A percentile compares a stretch with the other conserved stretches of the same genome.
Conservation (phyloP, 2,797 vertebrate genomes). For the Bucorvus abyssinicus region DNA sequence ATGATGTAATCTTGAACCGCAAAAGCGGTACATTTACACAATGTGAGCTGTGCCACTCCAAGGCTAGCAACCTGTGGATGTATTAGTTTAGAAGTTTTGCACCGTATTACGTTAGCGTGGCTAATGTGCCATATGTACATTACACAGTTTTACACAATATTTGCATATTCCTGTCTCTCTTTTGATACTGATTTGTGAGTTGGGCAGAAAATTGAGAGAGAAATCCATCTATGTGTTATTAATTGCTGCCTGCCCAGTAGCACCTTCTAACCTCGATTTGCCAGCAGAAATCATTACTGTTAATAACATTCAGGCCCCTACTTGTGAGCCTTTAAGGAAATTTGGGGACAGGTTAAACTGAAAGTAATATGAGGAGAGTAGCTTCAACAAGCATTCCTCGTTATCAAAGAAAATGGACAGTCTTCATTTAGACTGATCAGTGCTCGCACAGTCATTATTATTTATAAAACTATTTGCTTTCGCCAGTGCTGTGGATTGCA, state of each 20-base stretch:
- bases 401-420: not conserved
- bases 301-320: slow-evolving; percentile 36
- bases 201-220: slow-evolving; percentile 54
- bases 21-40: not conserved
- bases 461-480: not conserved
- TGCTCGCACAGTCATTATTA: not conserved
- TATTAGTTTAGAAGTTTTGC: not conserved
- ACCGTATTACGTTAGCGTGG: not conserved
- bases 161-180: slow-evolving; percentile 55
- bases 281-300: slow-evolving; percentile 59
- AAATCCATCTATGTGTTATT: slow-evolving; percentile 60
- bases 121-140: not conserved
- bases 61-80: not conserved
- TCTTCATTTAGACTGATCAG: not conserved
- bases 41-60: not conserved
- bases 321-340: slow-evolving; percentile 40
- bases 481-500: not conserved
- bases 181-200: slow-evolving; percentile 64
- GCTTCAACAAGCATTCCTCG: not conserved
- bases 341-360: not conserved
- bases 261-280: slow-evolving; percentile 69
- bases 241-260: slow-evolving; percentile 53
- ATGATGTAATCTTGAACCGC: not conserved
- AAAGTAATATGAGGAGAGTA: not conserved
- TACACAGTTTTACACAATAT: slow-evolving; percentile 7